Evolutionary conservation across 2,888 invertebrate species (phyloP), one percentile per base, ranked within the genome.

Genomic region (Leptinotarsa peninsularis): DNA sequence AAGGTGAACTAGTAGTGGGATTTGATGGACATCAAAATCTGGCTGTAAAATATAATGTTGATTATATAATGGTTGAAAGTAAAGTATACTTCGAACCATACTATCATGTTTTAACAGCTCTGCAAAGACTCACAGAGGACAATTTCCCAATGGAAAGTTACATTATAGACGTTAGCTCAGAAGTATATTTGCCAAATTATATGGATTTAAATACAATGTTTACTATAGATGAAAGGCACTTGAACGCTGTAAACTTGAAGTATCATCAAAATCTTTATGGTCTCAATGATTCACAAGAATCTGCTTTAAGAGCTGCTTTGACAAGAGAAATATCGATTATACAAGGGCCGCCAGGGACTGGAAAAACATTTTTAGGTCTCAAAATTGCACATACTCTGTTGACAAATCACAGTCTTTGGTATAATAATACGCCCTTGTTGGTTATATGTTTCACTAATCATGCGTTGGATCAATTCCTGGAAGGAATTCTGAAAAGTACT

Each of bases 321-420:
- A 92, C 91, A 0, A 90, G 91, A 82, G 93, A 95, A 87, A 92
- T 95, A 80, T 91, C 92, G 0, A 90, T 95, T 0, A 94, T 96
- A 78, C 96, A 96, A 89, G 96, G 96, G 0, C 96, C 96, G 0
- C 96, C 96, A 0, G 96, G 96, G 3, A 96, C 96, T 0, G 96
- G 96, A 0, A 96, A 96, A 90, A 96, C 96, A 0, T 94, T 91
- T 85, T 87, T 96, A 77, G 95, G 96, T 0, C 88, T 95, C 43
- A 93, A 94, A 90, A 91, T 97, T 27, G 92, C 94, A 1, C 89
- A 92, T 73, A 90, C 91, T 0, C 84, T 96, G 33, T 86, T 96
- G 2, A 87, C 90, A 75, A 95, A 94, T 85, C 80, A 81, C 15
- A 50, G 79, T 0, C 23, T 78, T 4, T 90, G 90, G 90, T 85